These are phyloP conservation scores for Hyles vespertilio DNA, from an alignment of 1,140 invertebrate species.

Conservation along the genomic window DNA sequence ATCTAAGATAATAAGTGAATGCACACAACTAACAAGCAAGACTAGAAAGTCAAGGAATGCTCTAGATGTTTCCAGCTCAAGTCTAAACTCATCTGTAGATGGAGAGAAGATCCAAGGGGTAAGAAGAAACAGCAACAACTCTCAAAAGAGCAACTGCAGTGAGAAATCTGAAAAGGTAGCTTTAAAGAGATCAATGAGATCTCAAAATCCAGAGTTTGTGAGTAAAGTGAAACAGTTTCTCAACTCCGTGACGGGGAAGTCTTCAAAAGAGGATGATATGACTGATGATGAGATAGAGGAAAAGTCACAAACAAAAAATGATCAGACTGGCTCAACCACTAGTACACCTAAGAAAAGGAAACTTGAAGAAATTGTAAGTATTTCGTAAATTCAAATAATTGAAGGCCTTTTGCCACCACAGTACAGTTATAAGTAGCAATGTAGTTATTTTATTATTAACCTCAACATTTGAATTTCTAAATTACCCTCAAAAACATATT, in stretches of 20 bases:
- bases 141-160: slow-evolving; percentile 55
- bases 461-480: too few relatives aligned
- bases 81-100: slow-evolving; percentile 40
- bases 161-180: slow-evolving; percentile 53
- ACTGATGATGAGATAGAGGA: slow-evolving; percentile 43
- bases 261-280: slow-evolving; percentile 40
- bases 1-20: slow-evolving; percentile 73
- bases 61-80: slow-evolving; percentile 45
- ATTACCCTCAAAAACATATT: too few relatives aligned
- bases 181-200: slow-evolving; percentile 70
- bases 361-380: slow-evolving; percentile 30
- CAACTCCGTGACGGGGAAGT: slow-evolving; percentile 62
- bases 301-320: slow-evolving; percentile 17
- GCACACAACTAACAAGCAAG: slow-evolving; percentile 65
- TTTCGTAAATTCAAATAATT: slow-evolving; percentile 1
- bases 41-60: slow-evolving; percentile 61
- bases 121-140: slow-evolving; percentile 57
- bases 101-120: slow-evolving; percentile 42
- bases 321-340: slow-evolving; percentile 16
- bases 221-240: slow-evolving; percentile 77
- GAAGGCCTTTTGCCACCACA: not conserved
- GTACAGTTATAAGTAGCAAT: too few relatives aligned
- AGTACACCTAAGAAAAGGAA: slow-evolving; percentile 51
- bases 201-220: slow-evolving; percentile 78
- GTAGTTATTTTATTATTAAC: too few relatives aligned